phyloP scores from a whole-genome alignment of 2,113 vertebrate species.

The Corythornis cristatus region DNA sequence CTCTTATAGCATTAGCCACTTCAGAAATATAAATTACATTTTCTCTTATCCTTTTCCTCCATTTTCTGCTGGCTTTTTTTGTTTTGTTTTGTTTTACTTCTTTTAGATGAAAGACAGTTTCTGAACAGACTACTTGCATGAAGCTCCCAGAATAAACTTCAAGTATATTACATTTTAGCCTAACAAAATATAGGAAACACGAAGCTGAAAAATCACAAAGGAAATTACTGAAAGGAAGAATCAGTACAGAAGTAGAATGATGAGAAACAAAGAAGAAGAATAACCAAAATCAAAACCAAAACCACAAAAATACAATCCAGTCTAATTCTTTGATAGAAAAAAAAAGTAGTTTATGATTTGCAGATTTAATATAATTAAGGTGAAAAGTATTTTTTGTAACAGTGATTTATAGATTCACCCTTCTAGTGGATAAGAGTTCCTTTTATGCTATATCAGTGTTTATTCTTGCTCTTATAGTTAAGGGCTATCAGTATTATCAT shows the following conservation, averaged over 20 bases:
- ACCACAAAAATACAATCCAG: constrained; percentile 41
- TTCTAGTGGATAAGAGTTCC: constrained; percentile 34
- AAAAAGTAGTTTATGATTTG: constrained; percentile 62
- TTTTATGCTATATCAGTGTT: constrained; percentile 47
- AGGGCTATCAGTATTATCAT: constrained; percentile 47
- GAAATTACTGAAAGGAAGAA: constrained; percentile 68
- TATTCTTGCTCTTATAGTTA: constrained; percentile 36
- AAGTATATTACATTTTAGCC: constrained; percentile 51
- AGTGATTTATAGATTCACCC: constrained; percentile 53
- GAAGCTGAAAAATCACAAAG: constrained; percentile 68
- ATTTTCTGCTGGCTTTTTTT: constrained; percentile 50
- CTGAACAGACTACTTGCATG: constrained; percentile 10
- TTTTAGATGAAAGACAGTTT: constrained; percentile 63
- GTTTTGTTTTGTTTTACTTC: neutral
- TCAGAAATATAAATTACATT: constrained; percentile 61
- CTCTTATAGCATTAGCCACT: constrained; percentile 55
- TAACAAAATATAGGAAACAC: constrained; percentile 58
- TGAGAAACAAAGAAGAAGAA: neutral
- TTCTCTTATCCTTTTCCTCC: constrained; percentile 42
- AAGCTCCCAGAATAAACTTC: constrained; percentile 42
- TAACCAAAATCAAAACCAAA: no score
- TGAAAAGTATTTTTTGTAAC: constrained; percentile 67
- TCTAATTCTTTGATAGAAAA: constrained; percentile 34
- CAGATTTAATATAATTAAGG: constrained; percentile 66
- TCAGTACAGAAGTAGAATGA: constrained; percentile 55